Conservation (phyloP, 2,888 invertebrate species). For the Baronia brevicornis region DNA sequence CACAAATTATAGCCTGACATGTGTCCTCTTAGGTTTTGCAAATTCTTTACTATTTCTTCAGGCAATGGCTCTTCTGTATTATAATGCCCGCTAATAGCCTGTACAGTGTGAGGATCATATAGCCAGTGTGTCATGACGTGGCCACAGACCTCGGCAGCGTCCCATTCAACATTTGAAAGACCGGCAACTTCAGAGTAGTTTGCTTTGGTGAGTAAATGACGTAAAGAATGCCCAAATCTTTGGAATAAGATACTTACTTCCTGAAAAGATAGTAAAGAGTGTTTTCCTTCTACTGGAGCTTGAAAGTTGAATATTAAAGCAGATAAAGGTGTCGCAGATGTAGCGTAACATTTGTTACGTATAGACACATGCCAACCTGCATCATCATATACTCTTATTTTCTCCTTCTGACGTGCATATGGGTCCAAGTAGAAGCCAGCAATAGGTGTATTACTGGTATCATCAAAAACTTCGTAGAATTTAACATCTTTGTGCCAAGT, state of each 20-base stretch:
- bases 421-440: conserved; percentile 93
- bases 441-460: conserved; percentile 77
- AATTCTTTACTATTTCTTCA: conserved; percentile 76
- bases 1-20: conserved; percentile 88
- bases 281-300: conserved; percentile 77
- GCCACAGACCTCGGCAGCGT: conserved; percentile 89
- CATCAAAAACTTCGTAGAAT: conserved; percentile 87
- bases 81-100: conserved; percentile 83
- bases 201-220: conserved; percentile 88
- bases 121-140: conserved; percentile 90
- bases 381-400: conserved; percentile 75
- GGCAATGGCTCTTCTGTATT: conserved; percentile 83
- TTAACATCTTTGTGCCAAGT: conserved; percentile 92
- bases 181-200: conserved; percentile 91
- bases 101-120: conserved; percentile 76
- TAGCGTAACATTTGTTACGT: conserved; percentile 80
- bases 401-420: conserved; percentile 80
- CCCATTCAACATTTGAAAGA: conserved; percentile 93
- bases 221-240: conserved; percentile 91
- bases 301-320: conserved; percentile 90
- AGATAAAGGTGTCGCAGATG: conserved; percentile 82
- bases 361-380: conserved; percentile 88
- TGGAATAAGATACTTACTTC: conserved; percentile 86
- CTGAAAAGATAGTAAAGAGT: conserved; percentile 82
- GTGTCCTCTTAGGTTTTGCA: conserved; percentile 80